phyloP scores from a whole-genome alignment of 2,888 invertebrate genomes.

The Cheilosia vulpina region DNA sequence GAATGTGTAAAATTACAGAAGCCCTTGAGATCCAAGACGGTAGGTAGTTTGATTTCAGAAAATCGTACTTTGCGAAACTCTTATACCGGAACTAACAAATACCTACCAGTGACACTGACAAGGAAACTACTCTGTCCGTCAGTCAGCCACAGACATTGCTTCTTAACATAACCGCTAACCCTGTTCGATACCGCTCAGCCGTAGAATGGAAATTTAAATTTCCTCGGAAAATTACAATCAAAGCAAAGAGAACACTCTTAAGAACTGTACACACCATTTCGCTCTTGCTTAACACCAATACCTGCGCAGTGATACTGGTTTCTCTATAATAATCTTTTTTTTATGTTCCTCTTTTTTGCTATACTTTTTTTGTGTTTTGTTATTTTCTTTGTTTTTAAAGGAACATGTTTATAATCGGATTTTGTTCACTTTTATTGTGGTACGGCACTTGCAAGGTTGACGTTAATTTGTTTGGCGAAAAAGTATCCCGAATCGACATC shows the following conservation, averaged over 20 bases:
- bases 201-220: slow-evolving; percentile 31
- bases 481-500: not conserved
- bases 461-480: not conserved
- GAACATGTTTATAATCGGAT: slow-evolving; percentile 21
- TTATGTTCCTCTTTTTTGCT: slow-evolving; percentile 3
- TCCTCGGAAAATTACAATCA: slow-evolving; percentile 32
- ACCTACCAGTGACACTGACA: slow-evolving; percentile 32
- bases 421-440: not conserved
- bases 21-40: not conserved
- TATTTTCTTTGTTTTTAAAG: slow-evolving; percentile 24
- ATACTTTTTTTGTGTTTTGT: slow-evolving; percentile 7
- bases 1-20: not conserved
- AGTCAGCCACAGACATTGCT: slow-evolving; percentile 7
- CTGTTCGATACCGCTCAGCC: not conserved
- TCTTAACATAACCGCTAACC: not conserved
- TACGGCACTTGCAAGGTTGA: not conserved
- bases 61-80: not conserved
- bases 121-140: not conserved
- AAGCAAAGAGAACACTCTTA: slow-evolving; percentile 21
- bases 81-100: slow-evolving; percentile 16
- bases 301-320: slow-evolving; percentile 58
- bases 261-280: not conserved
- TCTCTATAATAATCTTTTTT: slow-evolving; percentile 13
- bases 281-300: slow-evolving; percentile 67
- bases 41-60: slow-evolving; percentile 4